phyloP scores from a whole-genome alignment of 2,113 vertebrate species.

The Mystacornis crossleyi region DNA sequence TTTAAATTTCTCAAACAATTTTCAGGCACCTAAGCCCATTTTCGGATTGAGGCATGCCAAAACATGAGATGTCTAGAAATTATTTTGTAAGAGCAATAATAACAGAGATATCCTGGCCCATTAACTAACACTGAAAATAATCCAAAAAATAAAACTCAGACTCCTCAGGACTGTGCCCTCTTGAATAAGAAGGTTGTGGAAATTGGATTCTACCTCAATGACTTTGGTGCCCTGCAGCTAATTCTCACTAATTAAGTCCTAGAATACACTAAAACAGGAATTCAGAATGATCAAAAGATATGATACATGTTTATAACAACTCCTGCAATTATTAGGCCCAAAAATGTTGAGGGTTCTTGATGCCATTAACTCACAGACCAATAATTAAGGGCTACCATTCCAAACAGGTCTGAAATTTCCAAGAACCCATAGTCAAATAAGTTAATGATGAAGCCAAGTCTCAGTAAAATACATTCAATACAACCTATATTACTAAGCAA shows the following conservation, averaged over 20 bases:
- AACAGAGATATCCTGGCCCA: neutral
- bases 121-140: neutral
- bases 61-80: slow-evolving; percentile 27
- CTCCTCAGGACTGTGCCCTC: neutral
- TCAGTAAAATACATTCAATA: neutral
- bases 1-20: slow-evolving; percentile 3
- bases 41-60: slow-evolving; percentile 35
- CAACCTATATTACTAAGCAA: neutral
- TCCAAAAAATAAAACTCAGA: neutral
- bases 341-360: neutral
- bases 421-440: neutral
- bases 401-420: neutral
- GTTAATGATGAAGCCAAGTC: neutral
- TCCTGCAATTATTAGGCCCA: neutral
- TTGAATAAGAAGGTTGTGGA: neutral
- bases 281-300: slow-evolving; percentile 35
- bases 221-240: slow-evolving; percentile 20
- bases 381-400: neutral
- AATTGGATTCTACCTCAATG: slow-evolving; percentile 19
- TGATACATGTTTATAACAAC: neutral
- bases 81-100: neutral
- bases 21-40: slow-evolving; percentile 12
- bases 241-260: slow-evolving; percentile 26
- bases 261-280: slow-evolving; percentile 17
- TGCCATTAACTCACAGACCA: slow-evolving; percentile 19